Evolutionary conservation across 2,888 invertebrate genomes (phyloP).

Genomic region (Drosophila neutralis): DNA sequence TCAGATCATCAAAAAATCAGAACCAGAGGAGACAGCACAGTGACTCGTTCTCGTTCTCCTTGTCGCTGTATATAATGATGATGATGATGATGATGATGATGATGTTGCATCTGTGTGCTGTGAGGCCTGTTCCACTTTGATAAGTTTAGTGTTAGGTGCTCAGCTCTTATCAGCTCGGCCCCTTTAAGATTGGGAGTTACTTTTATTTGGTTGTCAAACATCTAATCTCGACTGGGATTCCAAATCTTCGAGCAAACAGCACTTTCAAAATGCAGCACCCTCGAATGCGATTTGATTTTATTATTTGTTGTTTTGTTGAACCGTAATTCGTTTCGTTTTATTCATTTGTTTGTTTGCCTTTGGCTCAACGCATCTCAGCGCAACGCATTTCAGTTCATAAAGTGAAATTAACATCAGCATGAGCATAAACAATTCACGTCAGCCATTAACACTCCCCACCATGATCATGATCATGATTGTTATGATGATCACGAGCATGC

Average conservation of each 20-base stretch:
- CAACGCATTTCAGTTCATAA: constrained; percentile 36
- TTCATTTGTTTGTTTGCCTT: constrained; percentile 36
- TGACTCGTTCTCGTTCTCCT: constrained; percentile 22
- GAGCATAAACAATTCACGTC: constrained; percentile 17
- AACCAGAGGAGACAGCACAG: constrained; percentile 10
- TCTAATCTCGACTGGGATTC: constrained; percentile 46
- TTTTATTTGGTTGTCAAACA: constrained; percentile 29
- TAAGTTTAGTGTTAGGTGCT: constrained; percentile 14
- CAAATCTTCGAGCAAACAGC: constrained; percentile 23
- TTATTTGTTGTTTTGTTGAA: neutral
- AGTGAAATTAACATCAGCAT: constrained; percentile 60
- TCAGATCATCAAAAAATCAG: neutral
- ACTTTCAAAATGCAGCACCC: constrained; percentile 24
- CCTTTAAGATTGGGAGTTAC: neutral
- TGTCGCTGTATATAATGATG: neutral
- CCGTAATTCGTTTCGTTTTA: constrained; percentile 6
- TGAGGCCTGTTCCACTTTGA: constrained; percentile 32
- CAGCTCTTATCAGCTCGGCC: constrained; percentile 11
- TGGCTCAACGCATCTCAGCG: constrained; percentile 4
- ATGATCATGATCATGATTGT: constrained; percentile 5
- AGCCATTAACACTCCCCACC: constrained; percentile 27
- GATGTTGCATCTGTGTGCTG: constrained; percentile 10
- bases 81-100: constrained; percentile 1
- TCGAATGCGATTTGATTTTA: constrained; percentile 12
- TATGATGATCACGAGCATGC: constrained; percentile 44